A percentile compares a stretch with the other conserved stretches of the same genome.
phyloP scores from a whole-genome alignment of 1,140 invertebrate genomes.

The Hycleus phaleratus region DNA sequence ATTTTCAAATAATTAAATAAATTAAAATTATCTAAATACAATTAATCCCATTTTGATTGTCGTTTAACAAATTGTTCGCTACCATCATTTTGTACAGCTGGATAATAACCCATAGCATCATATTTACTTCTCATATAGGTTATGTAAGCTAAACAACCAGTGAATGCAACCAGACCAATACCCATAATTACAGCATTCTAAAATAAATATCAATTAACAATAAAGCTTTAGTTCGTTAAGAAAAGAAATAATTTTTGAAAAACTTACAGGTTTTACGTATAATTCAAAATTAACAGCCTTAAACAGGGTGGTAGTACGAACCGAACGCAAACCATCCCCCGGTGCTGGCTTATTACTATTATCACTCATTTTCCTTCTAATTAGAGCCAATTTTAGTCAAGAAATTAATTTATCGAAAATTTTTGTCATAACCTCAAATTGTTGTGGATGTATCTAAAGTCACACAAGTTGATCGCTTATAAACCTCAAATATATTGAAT shows the following conservation, averaged over 20 bases:
- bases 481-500: background rate
- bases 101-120: constrained; percentile 67
- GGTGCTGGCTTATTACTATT: constrained; percentile 40
- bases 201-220: constrained; percentile 40
- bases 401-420: background rate
- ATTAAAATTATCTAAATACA: background rate
- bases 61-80: constrained; percentile 64
- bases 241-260: background rate
- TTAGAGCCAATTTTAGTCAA: background rate
- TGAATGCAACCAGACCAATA: constrained; percentile 59
- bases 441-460: background rate
- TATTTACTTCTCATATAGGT: constrained; percentile 72
- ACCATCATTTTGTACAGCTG: constrained; percentile 65
- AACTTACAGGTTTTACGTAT: constrained; percentile 70
- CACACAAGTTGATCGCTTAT: background rate
- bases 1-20: background rate
- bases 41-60: constrained; percentile 66
- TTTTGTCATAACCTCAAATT: background rate
- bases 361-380: background rate
- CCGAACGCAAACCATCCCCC: constrained; percentile 68
- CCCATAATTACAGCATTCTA: constrained; percentile 76
- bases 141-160: constrained; percentile 59
- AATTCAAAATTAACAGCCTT: constrained; percentile 74
- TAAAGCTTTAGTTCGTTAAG: too few relatives aligned
- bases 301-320: constrained; percentile 63